phyloP scores from a whole-genome alignment of 2,797 vertebrate genomes.

The Hyperoplus immaculatus region DNA sequence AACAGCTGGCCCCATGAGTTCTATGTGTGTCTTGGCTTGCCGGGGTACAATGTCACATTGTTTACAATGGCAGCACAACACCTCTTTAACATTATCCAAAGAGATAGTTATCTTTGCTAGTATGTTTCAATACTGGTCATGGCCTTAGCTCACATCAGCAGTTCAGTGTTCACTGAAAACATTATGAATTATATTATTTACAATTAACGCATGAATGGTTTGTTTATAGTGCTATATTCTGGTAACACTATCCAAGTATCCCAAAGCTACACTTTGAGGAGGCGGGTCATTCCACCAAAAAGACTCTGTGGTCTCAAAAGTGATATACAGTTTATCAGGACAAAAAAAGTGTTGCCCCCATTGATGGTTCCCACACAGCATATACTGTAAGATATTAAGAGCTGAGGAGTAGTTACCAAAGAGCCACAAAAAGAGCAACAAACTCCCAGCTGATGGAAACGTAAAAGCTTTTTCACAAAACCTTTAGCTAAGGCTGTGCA shows the following conservation, averaged over 20 bases:
- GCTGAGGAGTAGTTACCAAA: conserved; percentile 55
- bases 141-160: conserved; percentile 2
- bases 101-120: conserved; percentile 43
- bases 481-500: conserved; percentile 41
- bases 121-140: conserved; percentile 23
- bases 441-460: conserved; percentile 46
- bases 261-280: conserved; percentile 26
- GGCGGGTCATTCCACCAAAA: conserved; percentile 34
- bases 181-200: conserved; percentile 28
- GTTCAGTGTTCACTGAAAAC: neutral
- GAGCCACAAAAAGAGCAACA: conserved; percentile 56
- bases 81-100: conserved; percentile 52
- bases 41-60: conserved; percentile 70
- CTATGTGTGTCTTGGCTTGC: conserved; percentile 59
- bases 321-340: conserved; percentile 52
- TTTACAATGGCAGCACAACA: conserved; percentile 57
- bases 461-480: conserved; percentile 70
- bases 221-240: conserved; percentile 13
- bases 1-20: conserved; percentile 62
- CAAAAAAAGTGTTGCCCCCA: conserved; percentile 50
- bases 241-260: neutral
- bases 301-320: conserved; percentile 44
- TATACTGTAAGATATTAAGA: conserved; percentile 59
- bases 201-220: neutral
- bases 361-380: conserved; percentile 62